Evolutionary conservation across 2,888 invertebrate genomes (phyloP).

Genomic region (Notocelia uddmanniana): DNA sequence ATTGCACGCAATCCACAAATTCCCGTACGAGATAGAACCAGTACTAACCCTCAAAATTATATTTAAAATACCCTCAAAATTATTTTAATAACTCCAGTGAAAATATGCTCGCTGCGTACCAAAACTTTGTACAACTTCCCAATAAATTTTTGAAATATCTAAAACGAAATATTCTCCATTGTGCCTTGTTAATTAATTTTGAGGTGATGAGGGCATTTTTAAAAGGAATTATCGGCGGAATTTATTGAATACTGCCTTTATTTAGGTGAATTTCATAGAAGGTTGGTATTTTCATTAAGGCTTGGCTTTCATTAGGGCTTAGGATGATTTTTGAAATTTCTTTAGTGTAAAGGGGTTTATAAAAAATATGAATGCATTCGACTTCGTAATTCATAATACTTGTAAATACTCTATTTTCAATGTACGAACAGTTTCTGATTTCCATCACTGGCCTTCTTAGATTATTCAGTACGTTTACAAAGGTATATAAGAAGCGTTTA

Average conservation of each 20-base stretch:
- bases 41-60: constrained; percentile 48
- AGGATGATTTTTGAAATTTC: neutral
- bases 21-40: neutral
- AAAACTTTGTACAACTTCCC: constrained; percentile 52
- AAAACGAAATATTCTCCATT: constrained; percentile 49
- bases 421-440: too few relatives aligned
- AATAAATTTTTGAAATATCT: constrained; percentile 51
- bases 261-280: neutral
- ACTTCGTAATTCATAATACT: too few relatives aligned
- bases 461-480: too few relatives aligned
- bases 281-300: neutral
- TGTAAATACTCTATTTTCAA: too few relatives aligned
- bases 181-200: constrained; percentile 49
- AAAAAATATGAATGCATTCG: too few relatives aligned
- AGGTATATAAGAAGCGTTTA: too few relatives aligned
- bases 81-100: constrained; percentile 54
- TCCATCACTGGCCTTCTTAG: too few relatives aligned
- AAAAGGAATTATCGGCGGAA: constrained; percentile 49
- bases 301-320: neutral
- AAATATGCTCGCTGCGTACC: constrained; percentile 51
- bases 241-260: constrained; percentile 39
- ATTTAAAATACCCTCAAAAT: constrained; percentile 50
- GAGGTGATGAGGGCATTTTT: constrained; percentile 46
- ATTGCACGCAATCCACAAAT: neutral
- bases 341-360: too few relatives aligned